Evolutionary conservation across 1,140 invertebrate genomes (phyloP), one percentile per base, ranked within the genome.

Genomic region (Apolygus lucorum): DNA sequence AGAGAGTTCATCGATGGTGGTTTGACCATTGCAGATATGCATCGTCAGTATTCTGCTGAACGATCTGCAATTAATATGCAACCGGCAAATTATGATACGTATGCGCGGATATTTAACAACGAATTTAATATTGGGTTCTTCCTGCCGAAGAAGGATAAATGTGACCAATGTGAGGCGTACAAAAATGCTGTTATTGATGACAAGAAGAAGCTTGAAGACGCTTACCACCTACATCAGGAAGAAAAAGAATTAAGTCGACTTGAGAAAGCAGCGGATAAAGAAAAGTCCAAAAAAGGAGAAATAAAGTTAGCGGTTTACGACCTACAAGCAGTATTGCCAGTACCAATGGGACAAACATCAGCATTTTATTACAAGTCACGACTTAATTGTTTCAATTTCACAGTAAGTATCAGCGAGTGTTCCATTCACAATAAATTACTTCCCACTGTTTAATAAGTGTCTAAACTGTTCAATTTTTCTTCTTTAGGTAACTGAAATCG

Each of bases 1-100:
- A 52, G 62, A 68, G 67, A 73, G 52, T 74, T 67, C 59, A 70
- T 74, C 69, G 71, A 71, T 28, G 73, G 69, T 25, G 68, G 66
- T 17, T 69, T 70, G 24, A 68, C 34, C 52, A 52, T 73, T 22
- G 65, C 68, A 1, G 69, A 67, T 52, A 28, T 74, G 8, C 63
- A 72, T 42, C 68, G 21, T 29, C 71, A 74, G 28, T 74, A 74
- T 63, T 59, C 21, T 34, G 62, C 62, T 34, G 62, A 70, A 29
- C 62, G 62, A 67, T 67, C 28, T 28, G 62, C 22, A 67, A 28
- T 22, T 64, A 66, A 69, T 28, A 64, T 65, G n/a, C 49, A 13
- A 66, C 27, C n/a, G 14, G 26, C 27, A 26, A 28, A 28, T 27
- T 34, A 66, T 28, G 14, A 66, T 21, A 34, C 27, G 29, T 27